phyloP scores from a whole-genome alignment of 2,888 invertebrate genomes.

The Horisme vitalbata region DNA sequence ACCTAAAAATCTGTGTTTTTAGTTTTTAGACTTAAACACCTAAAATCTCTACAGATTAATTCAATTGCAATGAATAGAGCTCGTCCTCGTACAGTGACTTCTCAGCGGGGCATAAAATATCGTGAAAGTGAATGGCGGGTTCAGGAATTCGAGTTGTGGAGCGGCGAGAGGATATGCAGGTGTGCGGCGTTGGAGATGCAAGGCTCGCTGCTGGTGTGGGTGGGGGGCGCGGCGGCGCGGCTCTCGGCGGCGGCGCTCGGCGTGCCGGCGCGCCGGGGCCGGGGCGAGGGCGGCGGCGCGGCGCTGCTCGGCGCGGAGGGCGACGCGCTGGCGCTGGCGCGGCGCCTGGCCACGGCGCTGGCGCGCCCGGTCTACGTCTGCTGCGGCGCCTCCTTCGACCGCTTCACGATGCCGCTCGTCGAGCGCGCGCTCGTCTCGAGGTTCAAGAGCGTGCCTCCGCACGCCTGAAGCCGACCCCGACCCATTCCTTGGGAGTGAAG shows the following conservation, averaged over 20 bases:
- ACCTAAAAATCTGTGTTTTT: too few relatives aligned
- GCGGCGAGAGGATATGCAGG: constrained; percentile 29
- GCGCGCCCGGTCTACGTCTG: constrained; percentile 45
- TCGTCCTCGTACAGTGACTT: constrained; percentile 42
- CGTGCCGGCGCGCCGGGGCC: constrained; percentile 37
- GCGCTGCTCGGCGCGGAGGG: constrained; percentile 39
- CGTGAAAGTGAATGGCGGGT: constrained; percentile 56
- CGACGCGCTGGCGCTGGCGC: constrained; percentile 44
- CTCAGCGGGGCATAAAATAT: constrained; percentile 49
- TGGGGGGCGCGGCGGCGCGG: constrained; percentile 34
- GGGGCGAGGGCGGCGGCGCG: constrained; percentile 49
- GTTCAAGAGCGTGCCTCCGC: constrained; percentile 28
- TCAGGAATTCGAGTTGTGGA: constrained; percentile 27
- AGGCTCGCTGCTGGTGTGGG: constrained; percentile 61
- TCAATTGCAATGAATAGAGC: constrained; percentile 21
- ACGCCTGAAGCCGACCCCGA: too few relatives aligned
- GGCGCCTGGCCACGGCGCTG: constrained; percentile 39
- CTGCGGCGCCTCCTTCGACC: constrained; percentile 41
- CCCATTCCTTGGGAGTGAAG: too few relatives aligned
- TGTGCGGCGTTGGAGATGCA: constrained; percentile 43
- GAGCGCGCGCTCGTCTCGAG: constrained; percentile 43
- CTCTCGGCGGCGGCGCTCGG: constrained; percentile 22
- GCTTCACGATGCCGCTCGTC: constrained; percentile 44
- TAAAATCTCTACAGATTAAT: too few relatives aligned
- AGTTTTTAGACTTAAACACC: too few relatives aligned